Conservation (phyloP, 2,888 invertebrate species). For the Platycnemis pennipes region DNA sequence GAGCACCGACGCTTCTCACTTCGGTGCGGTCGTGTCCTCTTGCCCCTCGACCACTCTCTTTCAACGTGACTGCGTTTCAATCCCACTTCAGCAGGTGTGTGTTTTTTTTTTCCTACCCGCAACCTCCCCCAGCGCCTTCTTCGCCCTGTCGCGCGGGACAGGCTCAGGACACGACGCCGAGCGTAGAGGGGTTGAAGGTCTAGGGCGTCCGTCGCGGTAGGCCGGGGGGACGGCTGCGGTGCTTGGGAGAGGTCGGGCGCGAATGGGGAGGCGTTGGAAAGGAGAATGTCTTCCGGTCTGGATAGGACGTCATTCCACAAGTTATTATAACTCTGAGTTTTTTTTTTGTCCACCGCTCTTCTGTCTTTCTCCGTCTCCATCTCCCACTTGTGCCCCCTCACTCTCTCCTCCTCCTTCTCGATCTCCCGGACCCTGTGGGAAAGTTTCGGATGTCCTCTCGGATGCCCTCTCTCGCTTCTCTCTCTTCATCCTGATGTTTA, state of each 20-base stretch:
- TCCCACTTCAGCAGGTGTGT: constrained; percentile 17
- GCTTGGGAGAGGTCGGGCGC: background rate
- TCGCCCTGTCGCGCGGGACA: background rate
- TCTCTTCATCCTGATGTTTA: constrained; percentile 52
- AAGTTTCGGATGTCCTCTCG: background rate
- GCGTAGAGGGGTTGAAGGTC: background rate
- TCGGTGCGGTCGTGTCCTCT: too few species aligned
- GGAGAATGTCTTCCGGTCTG: constrained; percentile 29
- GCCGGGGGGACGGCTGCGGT: background rate
- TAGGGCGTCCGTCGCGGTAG: background rate
- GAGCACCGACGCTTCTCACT: too few species aligned
- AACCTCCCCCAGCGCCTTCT: background rate
- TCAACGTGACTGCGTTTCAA: background rate
- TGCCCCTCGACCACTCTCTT: background rate
- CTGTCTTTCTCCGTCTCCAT: background rate
- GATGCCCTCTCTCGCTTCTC: background rate
- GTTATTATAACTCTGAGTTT: constrained; percentile 37
- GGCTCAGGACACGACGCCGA: background rate
- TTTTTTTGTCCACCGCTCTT: constrained; percentile 17
- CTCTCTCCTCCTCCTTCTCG: constrained; percentile 17
- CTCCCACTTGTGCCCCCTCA: background rate
- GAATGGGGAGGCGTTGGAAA: background rate
- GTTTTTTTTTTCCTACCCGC: background rate
- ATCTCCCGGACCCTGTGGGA: constrained; percentile 29
- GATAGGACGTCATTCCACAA: constrained; percentile 35